Evolutionary conservation across 2,888 invertebrate genomes (phyloP), one percentile per base, ranked within the genome.

Genomic region (Aelia acuminata): DNA sequence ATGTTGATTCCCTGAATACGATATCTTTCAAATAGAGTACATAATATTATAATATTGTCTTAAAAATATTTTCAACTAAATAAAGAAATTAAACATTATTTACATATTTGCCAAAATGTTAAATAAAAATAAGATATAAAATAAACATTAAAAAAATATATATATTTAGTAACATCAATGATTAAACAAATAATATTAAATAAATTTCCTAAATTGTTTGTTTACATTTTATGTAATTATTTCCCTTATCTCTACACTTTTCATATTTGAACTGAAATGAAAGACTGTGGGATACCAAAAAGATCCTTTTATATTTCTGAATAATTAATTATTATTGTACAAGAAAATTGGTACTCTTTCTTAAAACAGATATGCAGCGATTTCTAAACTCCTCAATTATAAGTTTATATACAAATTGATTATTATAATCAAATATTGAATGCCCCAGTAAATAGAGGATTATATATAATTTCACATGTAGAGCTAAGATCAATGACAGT

Each of bases 341-440:
- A 87, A 47, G 47, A 70, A 43, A 70, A 87, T 63, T 87, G 87
- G 87, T 87, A 63, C 87, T 87, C 70, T 63, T 87, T 80, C 80
- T 80, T 80, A 80, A 63, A 47, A 87, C 84, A 84, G 87, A 87
- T 89, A 87, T 85, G 85, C 84, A 48, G 70, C 57, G 85, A 47
- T 70, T 88, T 84, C 53, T 75, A 43, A 80, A 88, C 35, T 70
- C 35, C 84, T 87, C 75, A 48, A 84, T 80, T 87, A 87, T 50
- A 86, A 88, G 70, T 87, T 57, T 88, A 88, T 88, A 48, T 88
- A 88, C 88, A 88, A 84, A 86, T 50, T 88, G 88, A 88, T 88
- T 88, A 88, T 87, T 88, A 88, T 88, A 88, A 88, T 88, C 88
- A 88, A 88, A 88, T 80, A 88, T 86, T 80, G 84, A 80, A 57